These are phyloP conservation scores for Stenotaenia linearis DNA, from an alignment of 2,888 invertebrate species.

Conservation along the genomic window DNA sequence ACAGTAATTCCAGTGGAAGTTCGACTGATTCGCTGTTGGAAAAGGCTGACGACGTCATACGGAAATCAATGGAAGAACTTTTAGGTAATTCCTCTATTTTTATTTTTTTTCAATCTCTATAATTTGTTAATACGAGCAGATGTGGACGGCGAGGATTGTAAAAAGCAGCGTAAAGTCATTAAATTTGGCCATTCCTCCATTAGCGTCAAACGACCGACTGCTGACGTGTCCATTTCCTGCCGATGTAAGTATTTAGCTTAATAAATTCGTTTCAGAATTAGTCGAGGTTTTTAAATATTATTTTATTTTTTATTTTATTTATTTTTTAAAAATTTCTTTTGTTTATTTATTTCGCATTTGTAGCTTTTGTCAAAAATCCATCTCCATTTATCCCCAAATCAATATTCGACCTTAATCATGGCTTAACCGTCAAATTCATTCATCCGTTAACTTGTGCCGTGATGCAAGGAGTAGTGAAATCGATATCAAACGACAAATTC, in stretches of 20 bases:
- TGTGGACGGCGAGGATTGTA: not conserved
- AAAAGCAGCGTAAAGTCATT: not conserved
- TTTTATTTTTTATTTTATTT: not conserved
- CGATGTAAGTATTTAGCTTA: not conserved
- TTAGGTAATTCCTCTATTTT: not conserved
- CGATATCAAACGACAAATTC: not conserved
- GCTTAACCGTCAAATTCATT: not conserved
- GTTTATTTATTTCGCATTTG: not conserved
- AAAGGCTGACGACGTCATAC: not conserved
- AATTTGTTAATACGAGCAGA: not conserved
- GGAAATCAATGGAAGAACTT: constrained; percentile 8
- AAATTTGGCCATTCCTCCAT: not conserved
- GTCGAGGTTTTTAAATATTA: not conserved
- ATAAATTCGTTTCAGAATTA: not conserved
- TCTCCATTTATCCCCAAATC: constrained; percentile 1
- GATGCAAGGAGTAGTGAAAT: not conserved
- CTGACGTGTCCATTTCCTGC: not conserved
- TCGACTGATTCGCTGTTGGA: constrained; percentile 27
- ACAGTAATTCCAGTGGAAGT: not conserved
- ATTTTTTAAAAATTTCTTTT: not conserved
- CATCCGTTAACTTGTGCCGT: not conserved
- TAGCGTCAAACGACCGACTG: not conserved
- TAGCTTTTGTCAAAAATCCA: not conserved
- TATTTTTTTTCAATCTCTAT: not conserved
- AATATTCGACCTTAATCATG: not conserved